phyloP scores from a whole-genome alignment of 2,888 invertebrate genomes.

The Drosophila monieri region DNA sequence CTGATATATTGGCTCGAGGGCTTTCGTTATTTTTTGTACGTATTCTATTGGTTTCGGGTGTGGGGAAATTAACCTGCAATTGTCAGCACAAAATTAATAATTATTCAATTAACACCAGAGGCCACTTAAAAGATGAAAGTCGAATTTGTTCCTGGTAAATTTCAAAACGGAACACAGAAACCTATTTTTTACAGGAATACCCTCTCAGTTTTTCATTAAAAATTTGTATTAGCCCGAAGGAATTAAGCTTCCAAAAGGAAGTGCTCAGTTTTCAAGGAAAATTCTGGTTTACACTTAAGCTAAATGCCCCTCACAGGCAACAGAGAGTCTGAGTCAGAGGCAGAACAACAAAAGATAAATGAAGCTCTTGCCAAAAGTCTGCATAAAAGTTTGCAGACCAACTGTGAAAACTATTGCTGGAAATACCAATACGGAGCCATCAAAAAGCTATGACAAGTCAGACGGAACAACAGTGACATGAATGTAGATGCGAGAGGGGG shows the following conservation, averaged over 20 bases:
- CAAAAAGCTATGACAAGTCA: conserved; percentile 46
- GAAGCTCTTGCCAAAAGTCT: conserved; percentile 14
- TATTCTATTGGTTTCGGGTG: not conserved
- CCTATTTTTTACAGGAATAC: not conserved
- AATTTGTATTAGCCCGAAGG: conserved; percentile 6
- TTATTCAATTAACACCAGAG: conserved; percentile 43
- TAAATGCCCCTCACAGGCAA: not conserved
- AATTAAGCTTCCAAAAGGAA: not conserved
- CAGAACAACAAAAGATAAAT: not conserved
- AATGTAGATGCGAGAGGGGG: conserved; percentile 1
- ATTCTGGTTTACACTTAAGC: conserved; percentile 9
- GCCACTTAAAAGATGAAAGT: conserved; percentile 35
- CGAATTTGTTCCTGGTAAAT: conserved; percentile 3
- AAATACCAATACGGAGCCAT: conserved; percentile 29
- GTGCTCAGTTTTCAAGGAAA: conserved; percentile 7
- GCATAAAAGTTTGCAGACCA: conserved; percentile 33
- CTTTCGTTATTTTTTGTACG: not conserved
- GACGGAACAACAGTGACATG: conserved; percentile 48
- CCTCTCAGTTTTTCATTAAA: conserved; percentile 27
- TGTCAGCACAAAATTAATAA: conserved; percentile 63
- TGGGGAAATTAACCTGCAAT: conserved; percentile 36
- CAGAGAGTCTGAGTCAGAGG: conserved; percentile 34
- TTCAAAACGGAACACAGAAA: not conserved
- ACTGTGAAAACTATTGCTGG: conserved; percentile 47
- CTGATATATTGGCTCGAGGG: not conserved